phyloP scores from a whole-genome alignment of 1,140 invertebrate genomes.

The Yoshiicerus persimilis region DNA sequence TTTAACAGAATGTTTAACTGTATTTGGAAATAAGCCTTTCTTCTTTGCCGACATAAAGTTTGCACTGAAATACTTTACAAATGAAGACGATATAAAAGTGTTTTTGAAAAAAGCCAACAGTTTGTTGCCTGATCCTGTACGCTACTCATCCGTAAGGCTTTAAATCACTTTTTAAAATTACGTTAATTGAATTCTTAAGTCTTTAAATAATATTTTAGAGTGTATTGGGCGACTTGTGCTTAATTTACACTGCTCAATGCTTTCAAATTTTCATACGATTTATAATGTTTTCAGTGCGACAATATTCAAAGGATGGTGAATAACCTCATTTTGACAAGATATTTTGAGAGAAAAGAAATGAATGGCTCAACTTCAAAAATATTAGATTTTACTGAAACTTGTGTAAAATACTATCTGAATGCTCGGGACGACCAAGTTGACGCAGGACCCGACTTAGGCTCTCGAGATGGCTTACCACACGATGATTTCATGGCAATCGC shows the following conservation, averaged over 20 bases:
- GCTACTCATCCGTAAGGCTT: not conserved
- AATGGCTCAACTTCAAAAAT: not conserved
- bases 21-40: constrained; percentile 31
- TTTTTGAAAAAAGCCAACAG: not conserved
- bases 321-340: not conserved
- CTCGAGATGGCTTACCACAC: not conserved
- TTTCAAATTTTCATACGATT: not conserved
- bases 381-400: not conserved
- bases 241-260: too few species aligned
- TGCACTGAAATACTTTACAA: not conserved
- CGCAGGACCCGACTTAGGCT: not conserved
- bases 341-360: not conserved
- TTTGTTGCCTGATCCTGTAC: not conserved
- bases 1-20: not conserved
- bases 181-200: not conserved
- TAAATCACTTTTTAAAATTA: not conserved
- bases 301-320: not conserved
- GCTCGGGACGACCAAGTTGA: not conserved
- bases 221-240: too few species aligned
- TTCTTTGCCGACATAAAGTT: constrained; percentile 31
- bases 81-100: not conserved
- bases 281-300: not conserved
- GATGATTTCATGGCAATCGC: constrained; percentile 35
- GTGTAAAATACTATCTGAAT: constrained; percentile 24
- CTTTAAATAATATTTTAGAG: not conserved